Evolutionary conservation across 2,113 vertebrate species (phyloP).

Genomic region (Chloropsis hardwickii): DNA sequence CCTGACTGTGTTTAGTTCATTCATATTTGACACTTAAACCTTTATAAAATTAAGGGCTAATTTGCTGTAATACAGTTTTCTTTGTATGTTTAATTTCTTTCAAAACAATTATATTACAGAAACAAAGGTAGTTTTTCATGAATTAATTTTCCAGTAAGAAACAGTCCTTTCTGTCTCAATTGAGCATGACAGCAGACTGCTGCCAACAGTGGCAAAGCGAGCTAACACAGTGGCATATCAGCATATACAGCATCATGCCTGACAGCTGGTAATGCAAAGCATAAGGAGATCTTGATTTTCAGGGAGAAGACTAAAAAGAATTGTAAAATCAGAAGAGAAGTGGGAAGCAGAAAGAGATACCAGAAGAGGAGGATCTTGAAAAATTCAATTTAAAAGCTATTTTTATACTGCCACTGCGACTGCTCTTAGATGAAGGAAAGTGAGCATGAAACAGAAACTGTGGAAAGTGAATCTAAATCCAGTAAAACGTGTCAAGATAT

Average conservation of each 20-base stretch:
- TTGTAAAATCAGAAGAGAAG: slow-evolving; percentile 37
- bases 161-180: slow-evolving; percentile 27
- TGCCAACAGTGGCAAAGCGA: slow-evolving; percentile 19
- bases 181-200: slow-evolving; percentile 22
- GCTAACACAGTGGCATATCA: neutral
- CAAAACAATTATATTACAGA: slow-evolving; percentile 5
- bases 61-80: neutral
- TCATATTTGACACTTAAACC: neutral
- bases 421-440: slow-evolving; percentile 39
- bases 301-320: slow-evolving; percentile 22
- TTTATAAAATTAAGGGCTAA: neutral
- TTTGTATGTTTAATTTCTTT: neutral
- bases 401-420: slow-evolving; percentile 26
- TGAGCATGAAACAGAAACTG: slow-evolving; percentile 37
- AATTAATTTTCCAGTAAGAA: slow-evolving; percentile 27
- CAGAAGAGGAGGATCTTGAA: neutral
- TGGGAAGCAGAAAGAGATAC: slow-evolving; percentile 21
- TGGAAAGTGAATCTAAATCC: slow-evolving; percentile 12
- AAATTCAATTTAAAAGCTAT: slow-evolving; percentile 59
- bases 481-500: slow-evolving; percentile 32
- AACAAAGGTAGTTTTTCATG: neutral
- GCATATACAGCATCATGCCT: neutral
- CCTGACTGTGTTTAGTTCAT: neutral
- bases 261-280: slow-evolving; percentile 54
- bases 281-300: slow-evolving; percentile 58